Evolutionary conservation across 1,140 invertebrate species (phyloP), one percentile per base, ranked within the genome.

Genomic region (Magallana angulata): DNA sequence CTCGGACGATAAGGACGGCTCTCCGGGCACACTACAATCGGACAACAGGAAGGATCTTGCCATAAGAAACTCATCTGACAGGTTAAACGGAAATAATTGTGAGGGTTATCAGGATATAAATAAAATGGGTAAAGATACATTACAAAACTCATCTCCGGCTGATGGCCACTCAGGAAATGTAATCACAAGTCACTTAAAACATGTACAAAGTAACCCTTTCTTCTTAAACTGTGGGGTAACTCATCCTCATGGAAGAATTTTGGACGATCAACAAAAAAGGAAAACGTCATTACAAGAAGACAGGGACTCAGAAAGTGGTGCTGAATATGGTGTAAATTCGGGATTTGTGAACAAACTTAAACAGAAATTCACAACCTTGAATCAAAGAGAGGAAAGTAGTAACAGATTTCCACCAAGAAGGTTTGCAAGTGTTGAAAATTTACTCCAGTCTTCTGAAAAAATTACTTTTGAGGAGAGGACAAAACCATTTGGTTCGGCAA

Each of bases 311-410:
- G 80, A 62, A 58, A 87, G 89, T 64, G 89, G 88, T 82, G 88
- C 89, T 85, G 91, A 93, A 82, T 94, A 94, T 85, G 90, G 90
- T 16, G 93, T 93, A 36, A 92, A 92, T 30, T 92, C 92, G 18
- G 94, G 94, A 16, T 94, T 94, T 92, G 94, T 94, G 48, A 90
- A 93, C 85, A 94, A 93, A 88, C 88, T 94, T 18, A 85, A 92
- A 60, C 91, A 91, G 82, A 93, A 92, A 88, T 94, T 94, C 89
- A 84, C 91, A 62, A 89, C 90, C 36, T 86, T 93, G n/a, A 85
- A 89, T 59, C 82, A 91, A 76, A 89, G 88, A 82, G 91, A 91
- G n/a, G 87, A 89, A 16, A 56, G 85, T 62, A 48, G 30, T 7
- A 80, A 85, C 18, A 71, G 59, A 57, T 64, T 85, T 48, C 89